Percentiles rank a stretch among this genome's conserved stretches.
Conservation (phyloP, 2,113 vertebrate genomes). For the Dipodomys stephensi region DNA sequence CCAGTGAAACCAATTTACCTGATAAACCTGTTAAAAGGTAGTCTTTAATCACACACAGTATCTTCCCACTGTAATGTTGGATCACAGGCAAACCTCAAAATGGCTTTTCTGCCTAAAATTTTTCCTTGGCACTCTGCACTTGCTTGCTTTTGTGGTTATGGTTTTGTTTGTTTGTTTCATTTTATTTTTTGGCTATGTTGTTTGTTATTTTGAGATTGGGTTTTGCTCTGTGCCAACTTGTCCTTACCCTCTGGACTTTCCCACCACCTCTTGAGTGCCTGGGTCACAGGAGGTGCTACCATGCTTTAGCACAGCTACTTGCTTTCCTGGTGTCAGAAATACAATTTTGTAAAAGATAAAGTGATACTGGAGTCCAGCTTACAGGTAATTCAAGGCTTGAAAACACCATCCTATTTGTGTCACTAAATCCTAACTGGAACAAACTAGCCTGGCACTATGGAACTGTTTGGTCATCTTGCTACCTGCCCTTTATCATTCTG, state of each 20-base stretch:
- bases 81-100: neutral
- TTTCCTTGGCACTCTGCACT: constrained; percentile 12
- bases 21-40: neutral
- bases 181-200: no score
- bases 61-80: neutral
- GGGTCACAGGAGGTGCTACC: no score
- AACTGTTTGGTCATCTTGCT: neutral
- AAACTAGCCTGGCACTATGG: neutral
- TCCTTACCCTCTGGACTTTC: no score
- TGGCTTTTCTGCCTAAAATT: neutral
- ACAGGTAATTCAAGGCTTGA: neutral
- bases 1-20: neutral
- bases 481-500: neutral
- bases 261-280: no score
- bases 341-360: constrained; percentile 21
- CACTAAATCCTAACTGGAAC: neutral
- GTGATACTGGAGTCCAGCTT: neutral
- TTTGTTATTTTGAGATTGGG: no score
- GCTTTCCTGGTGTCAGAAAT: neutral
- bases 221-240: no score
- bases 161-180: no score
- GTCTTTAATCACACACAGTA: neutral
- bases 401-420: neutral
- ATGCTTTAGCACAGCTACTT: no score
- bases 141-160: neutral